Percentiles rank a stretch among this genome's conserved stretches.
Evolutionary conservation across 2,113 vertebrate species (phyloP).

Genomic region (Hippocampus abdominalis): DNA sequence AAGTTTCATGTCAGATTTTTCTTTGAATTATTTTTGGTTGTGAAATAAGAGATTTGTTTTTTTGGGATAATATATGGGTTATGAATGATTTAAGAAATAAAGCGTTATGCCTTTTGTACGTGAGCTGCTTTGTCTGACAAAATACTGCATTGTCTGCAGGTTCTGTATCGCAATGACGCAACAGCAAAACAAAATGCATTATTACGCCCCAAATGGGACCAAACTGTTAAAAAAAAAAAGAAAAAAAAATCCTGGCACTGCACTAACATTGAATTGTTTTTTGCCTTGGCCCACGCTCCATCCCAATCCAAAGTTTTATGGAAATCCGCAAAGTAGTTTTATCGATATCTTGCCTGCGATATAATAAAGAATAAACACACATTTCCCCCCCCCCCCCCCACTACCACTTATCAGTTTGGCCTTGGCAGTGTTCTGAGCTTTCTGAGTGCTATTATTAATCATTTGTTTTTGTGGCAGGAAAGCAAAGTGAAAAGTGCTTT

Average conservation of each 20-base stretch:
- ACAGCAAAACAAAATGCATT: background rate
- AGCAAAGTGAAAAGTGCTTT: background rate
- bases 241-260: background rate
- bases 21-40: constrained; percentile 25
- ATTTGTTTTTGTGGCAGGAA: background rate
- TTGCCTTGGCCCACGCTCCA: background rate
- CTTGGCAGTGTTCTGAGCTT: background rate
- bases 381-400: no score
- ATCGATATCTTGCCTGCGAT: background rate
- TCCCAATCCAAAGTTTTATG: background rate
- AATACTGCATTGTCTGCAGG: background rate
- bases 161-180: background rate
- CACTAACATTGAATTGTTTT: constrained; percentile 1
- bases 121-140: constrained; percentile 16
- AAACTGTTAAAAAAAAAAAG: background rate
- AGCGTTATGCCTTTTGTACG: constrained; percentile 52
- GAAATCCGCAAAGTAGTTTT: constrained; percentile 4
- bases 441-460: background rate
- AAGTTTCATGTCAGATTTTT: constrained; percentile 6
- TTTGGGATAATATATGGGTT: constrained; percentile 26
- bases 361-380: background rate
- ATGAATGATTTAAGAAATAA: constrained; percentile 60
- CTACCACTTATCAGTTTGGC: background rate
- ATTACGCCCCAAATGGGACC: background rate
- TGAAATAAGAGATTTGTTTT: constrained; percentile 13